Evolutionary conservation across 2,113 vertebrate genomes (phyloP).

Genomic region (Ptychochromis oligacanthus): DNA sequence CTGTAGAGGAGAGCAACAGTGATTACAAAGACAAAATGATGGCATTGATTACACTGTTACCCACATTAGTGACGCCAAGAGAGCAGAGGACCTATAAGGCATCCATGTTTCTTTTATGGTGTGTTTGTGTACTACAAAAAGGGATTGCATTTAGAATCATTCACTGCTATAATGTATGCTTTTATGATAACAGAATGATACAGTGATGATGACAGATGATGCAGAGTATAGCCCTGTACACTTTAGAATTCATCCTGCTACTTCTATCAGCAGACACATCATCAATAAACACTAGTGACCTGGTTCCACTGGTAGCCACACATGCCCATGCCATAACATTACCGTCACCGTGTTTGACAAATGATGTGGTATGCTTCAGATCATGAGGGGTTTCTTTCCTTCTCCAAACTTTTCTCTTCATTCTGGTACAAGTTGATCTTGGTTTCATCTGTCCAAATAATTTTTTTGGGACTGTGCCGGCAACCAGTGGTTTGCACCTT

Average conservation of each 20-base stretch:
- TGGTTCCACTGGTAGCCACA: not conserved
- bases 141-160: not conserved
- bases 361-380: not conserved
- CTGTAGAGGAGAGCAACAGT: conserved; percentile 67
- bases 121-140: not conserved
- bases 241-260: not conserved
- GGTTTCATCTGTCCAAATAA: no score
- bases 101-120: not conserved
- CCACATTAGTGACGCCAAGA: not conserved
- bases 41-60: not conserved
- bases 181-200: not conserved
- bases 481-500: no score
- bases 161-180: not conserved
- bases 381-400: accelerated
- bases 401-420: not conserved
- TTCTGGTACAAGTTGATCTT: no score
- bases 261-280: not conserved
- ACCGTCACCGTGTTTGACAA: not conserved
- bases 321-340: not conserved
- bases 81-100: accelerated
- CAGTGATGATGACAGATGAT: no score
- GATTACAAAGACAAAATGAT: not conserved
- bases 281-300: not conserved
- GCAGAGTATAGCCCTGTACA: not conserved
- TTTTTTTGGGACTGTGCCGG: not conserved